These are phyloP conservation scores for Zophobas atratus DNA, from an alignment of 1,140 invertebrate genomes.

Conservation along the genomic window DNA sequence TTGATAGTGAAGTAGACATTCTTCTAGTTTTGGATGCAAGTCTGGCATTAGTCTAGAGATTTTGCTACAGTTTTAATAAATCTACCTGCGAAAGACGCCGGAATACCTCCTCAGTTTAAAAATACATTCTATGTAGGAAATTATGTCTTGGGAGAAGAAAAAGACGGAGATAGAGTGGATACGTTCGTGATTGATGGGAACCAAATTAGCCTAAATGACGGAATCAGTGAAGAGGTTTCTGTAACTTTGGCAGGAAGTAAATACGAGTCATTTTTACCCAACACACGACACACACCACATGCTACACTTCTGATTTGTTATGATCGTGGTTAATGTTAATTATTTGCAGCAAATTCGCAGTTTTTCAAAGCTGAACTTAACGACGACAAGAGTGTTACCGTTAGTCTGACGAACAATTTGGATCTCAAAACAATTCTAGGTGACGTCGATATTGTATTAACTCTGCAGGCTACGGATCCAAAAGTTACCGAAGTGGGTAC, in stretches of 20 bases:
- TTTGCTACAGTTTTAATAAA: conserved; percentile 13
- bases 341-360: conserved; percentile 15
- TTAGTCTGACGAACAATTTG: neutral
- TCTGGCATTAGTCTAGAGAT: neutral
- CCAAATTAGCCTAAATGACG: neutral
- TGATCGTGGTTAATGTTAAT: neutral
- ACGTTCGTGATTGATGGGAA: neutral
- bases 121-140: neutral
- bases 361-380: neutral
- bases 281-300: conserved; percentile 8
- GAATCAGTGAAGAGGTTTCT: neutral
- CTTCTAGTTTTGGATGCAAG: conserved; percentile 3
- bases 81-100: neutral
- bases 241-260: conserved; percentile 8
- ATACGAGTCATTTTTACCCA: conserved; percentile 10
- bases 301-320: neutral
- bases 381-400: too few species aligned
- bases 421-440: neutral
- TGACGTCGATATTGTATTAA: conserved; percentile 21
- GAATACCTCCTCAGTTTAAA: neutral
- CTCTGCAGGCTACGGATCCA: neutral
- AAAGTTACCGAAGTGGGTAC: conserved; percentile 39
- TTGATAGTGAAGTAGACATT: neutral
- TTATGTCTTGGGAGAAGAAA: conserved; percentile 1
- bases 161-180: neutral